phyloP scores from a whole-genome alignment of 1,140 invertebrate genomes.

The Calliphora vicina region DNA sequence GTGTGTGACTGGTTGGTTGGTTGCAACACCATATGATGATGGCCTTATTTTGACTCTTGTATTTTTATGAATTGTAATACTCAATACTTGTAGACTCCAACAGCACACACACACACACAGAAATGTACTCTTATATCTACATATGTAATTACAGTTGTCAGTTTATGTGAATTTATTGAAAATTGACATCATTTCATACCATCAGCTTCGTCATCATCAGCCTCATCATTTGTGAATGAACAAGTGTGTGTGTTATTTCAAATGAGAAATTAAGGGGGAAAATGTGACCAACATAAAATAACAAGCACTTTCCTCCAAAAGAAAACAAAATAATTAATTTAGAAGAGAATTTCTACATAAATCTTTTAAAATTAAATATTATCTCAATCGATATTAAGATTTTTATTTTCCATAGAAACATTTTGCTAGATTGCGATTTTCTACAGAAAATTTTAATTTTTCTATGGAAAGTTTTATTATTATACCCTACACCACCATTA shows the following conservation, averaged over 20 bases:
- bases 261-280: too few species aligned
- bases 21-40: neutral
- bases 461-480: too few species aligned
- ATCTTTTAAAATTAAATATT: too few species aligned
- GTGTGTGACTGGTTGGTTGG: neutral
- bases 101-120: neutral
- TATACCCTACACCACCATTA: too few species aligned
- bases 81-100: neutral
- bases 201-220: neutral
- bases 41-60: slow-evolving; percentile 1
- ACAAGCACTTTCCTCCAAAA: too few species aligned
- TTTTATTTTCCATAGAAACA: too few species aligned
- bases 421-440: too few species aligned
- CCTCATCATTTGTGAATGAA: neutral
- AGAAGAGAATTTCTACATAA: too few species aligned
- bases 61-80: neutral
- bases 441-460: too few species aligned
- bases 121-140: neutral
- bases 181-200: slow-evolving; percentile 23
- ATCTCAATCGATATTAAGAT: too few species aligned
- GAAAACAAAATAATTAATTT: too few species aligned
- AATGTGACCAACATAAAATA: neutral
- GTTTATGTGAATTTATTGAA: slow-evolving; percentile 32
- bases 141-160: slow-evolving; percentile 29
- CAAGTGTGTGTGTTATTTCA: neutral